phyloP scores from a whole-genome alignment of 1,140 invertebrate genomes.

The Bradysia coprophila region DNA sequence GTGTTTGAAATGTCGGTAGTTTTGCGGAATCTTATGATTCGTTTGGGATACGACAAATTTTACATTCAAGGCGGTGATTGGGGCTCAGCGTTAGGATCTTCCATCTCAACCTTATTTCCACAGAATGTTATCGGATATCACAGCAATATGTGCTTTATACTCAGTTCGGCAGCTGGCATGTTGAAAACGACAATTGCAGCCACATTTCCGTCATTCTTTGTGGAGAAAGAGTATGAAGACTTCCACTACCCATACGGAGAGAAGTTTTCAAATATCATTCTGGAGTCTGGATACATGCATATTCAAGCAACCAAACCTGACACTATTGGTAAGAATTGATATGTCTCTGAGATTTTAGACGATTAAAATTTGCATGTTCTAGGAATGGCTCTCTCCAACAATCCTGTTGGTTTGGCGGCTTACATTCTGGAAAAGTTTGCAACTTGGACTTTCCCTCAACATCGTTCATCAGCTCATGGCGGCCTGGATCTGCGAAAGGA shows the following conservation, averaged over 20 bases:
- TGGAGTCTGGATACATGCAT: slow-evolving; percentile 65
- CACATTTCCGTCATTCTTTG: slow-evolving; percentile 32
- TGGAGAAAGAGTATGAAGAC: slow-evolving; percentile 30
- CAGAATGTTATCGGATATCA: slow-evolving; percentile 40
- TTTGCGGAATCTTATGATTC: slow-evolving; percentile 65
- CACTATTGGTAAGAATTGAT: slow-evolving; percentile 41
- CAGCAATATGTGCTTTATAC: slow-evolving; percentile 35
- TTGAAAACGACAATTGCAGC: slow-evolving; percentile 14
- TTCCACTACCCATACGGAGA: slow-evolving; percentile 40
- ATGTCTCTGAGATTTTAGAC: neutral
- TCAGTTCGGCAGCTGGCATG: slow-evolving; percentile 10
- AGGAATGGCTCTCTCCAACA: slow-evolving; percentile 35
- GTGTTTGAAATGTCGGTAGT: slow-evolving; percentile 44
- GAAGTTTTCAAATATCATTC: slow-evolving; percentile 28
- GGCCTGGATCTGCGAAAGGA: slow-evolving; percentile 36
- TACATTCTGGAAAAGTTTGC: slow-evolving; percentile 80
- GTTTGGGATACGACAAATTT: slow-evolving; percentile 56
- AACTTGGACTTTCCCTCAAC: slow-evolving; percentile 48
- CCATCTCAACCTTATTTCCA: slow-evolving; percentile 46
- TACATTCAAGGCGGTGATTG: slow-evolving; percentile 72
- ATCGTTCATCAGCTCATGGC: slow-evolving; percentile 35
- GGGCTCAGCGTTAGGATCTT: slow-evolving; percentile 40
- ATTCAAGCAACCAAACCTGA: slow-evolving; percentile 82
- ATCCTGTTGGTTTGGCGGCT: slow-evolving; percentile 55
- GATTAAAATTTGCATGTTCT: slow-evolving; percentile 11